Base-by-base conservation (phyloP, 2,888 invertebrate genomes). In the Eulithis prunata region DNA sequence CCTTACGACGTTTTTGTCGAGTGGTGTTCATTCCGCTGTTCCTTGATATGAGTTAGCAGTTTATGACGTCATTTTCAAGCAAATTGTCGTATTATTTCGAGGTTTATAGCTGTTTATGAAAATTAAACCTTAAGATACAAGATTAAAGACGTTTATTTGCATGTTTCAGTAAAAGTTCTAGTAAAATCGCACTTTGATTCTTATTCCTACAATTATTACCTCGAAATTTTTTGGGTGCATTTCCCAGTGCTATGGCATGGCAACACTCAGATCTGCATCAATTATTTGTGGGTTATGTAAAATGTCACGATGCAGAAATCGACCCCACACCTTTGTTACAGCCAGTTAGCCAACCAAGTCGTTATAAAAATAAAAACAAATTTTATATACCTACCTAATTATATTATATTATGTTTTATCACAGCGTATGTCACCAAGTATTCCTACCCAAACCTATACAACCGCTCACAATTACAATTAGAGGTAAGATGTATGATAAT, bases 1-100 rank as follows among this genome's bases (percentile, higher is more conserved):
- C 64, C 69, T 67, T 68, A 65, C 72, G 71, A 74, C 68, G 71
- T 71, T 75, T 72, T 73, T 71, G 72, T 68, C 57, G 60, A 60
- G 52, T 67, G 49, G 61, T 64, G 61, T 14, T 47, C 57, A 47
- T 63, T 38, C 59, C 59, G 57, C 54, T 57, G 64, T 68, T 64
- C 64, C 49, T 57, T 68, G 56, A 61, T 67, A 68, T 64, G 64
- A 64, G 52, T 59, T 56, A 51, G 58, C 49, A 57, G 54, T 64
- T 67, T 68, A 68, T 57, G 60, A 63, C 38, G 64, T 64, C 5
- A 64, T 68, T 60, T 64, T 28, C 45, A 53, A 28, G 61, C 57
- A 68, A 64, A 64, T 64, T 64, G 61, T 51, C 14, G 45, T 54
- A 53, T 61, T 64, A 49, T 49, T 49, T 21, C 10, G 49, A 7